phyloP scores from a whole-genome alignment of 2,797 vertebrate genomes.

The Micromesistius poutassou region DNA sequence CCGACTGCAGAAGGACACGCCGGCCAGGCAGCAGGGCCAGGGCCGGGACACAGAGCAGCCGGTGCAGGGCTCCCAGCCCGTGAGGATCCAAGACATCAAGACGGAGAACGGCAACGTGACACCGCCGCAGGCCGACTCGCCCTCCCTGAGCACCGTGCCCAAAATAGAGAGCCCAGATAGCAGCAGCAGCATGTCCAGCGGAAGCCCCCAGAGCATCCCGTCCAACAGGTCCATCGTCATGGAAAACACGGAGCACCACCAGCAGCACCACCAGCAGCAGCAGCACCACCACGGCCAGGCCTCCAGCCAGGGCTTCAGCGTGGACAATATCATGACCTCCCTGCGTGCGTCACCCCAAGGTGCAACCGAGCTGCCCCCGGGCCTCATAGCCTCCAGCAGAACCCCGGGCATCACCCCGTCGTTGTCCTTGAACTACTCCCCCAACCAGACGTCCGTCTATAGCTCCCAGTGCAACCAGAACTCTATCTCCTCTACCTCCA shows the following conservation, averaged over 20 bases:
- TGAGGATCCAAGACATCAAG: slow-evolving; percentile 94
- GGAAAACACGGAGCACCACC: slow-evolving; percentile 78
- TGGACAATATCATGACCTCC: slow-evolving; percentile 97
- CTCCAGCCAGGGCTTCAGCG: slow-evolving; percentile 87
- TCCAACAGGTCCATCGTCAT: slow-evolving; percentile 81
- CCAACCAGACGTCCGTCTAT: slow-evolving; percentile 83
- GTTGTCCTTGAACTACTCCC: slow-evolving; percentile 80
- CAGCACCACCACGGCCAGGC: slow-evolving; percentile 75
- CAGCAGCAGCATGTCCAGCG: slow-evolving; percentile 89
- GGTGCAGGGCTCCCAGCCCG: slow-evolving; percentile 74
- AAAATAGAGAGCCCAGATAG: slow-evolving; percentile 94
- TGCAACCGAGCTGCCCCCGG: slow-evolving; percentile 73
- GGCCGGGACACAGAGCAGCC: slow-evolving; percentile 67
- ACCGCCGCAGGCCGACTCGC: slow-evolving; percentile 85
- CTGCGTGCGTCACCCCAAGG: slow-evolving; percentile 87
- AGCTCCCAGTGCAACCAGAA: slow-evolving; percentile 88
- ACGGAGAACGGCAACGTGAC: slow-evolving; percentile 89
- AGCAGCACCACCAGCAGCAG: slow-evolving; percentile 72
- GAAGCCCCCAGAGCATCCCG: slow-evolving; percentile 84
- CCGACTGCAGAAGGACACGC: slow-evolving; percentile 80
- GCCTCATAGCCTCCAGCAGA: slow-evolving; percentile 73
- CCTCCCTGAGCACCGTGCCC: slow-evolving; percentile 81
- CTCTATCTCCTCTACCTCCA: slow-evolving; percentile 79
- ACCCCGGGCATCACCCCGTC: slow-evolving; percentile 76
- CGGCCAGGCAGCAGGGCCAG: slow-evolving; percentile 67